These are phyloP conservation scores for Drosophila limbata DNA, from an alignment of 2,888 invertebrate genomes.

Conservation along the genomic window DNA sequence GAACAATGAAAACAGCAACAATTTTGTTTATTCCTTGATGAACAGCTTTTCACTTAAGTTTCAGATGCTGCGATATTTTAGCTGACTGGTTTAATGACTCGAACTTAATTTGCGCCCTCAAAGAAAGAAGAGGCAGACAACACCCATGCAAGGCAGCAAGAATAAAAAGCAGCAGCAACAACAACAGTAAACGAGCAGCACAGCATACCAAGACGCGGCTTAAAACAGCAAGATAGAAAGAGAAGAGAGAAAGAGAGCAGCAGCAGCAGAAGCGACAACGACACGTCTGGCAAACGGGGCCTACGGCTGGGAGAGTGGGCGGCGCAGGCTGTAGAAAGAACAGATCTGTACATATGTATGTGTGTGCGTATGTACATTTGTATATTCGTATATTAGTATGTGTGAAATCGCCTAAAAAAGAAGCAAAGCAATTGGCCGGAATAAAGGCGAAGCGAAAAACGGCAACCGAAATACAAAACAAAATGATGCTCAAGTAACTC, in stretches of 20 bases:
- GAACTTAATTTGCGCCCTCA: slow-evolving; percentile 78
- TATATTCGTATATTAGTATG: slow-evolving; percentile 3
- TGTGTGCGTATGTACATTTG: slow-evolving; percentile 22
- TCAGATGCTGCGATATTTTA: slow-evolving; percentile 67
- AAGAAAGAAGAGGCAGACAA: slow-evolving; percentile 52
- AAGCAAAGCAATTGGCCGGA: slow-evolving; percentile 46
- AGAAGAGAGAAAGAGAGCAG: slow-evolving; percentile 26
- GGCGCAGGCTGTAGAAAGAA: slow-evolving; percentile 67
- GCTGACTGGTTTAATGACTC: slow-evolving; percentile 77
- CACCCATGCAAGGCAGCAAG: slow-evolving; percentile 44
- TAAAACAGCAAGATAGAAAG: slow-evolving; percentile 31
- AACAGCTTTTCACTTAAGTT: slow-evolving; percentile 52
- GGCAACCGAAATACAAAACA: slow-evolving; percentile 63
- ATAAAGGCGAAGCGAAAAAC: slow-evolving; percentile 52
- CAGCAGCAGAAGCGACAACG: slow-evolving; percentile 25
- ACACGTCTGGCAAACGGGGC: slow-evolving; percentile 55
- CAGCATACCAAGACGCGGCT: slow-evolving; percentile 46
- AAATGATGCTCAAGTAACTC: slow-evolving; percentile 75
- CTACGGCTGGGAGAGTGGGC: slow-evolving; percentile 54
- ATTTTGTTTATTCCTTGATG: slow-evolving; percentile 57
- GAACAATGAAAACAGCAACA: slow-evolving; percentile 27
- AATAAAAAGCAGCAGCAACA: slow-evolving; percentile 18
- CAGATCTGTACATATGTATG: slow-evolving; percentile 26
- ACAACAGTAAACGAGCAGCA: slow-evolving; percentile 27
- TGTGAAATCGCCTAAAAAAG: slow-evolving; percentile 60